These are phyloP conservation scores for Tinea trinotella DNA, from an alignment of 2,888 invertebrate species.

Conservation along the genomic window DNA sequence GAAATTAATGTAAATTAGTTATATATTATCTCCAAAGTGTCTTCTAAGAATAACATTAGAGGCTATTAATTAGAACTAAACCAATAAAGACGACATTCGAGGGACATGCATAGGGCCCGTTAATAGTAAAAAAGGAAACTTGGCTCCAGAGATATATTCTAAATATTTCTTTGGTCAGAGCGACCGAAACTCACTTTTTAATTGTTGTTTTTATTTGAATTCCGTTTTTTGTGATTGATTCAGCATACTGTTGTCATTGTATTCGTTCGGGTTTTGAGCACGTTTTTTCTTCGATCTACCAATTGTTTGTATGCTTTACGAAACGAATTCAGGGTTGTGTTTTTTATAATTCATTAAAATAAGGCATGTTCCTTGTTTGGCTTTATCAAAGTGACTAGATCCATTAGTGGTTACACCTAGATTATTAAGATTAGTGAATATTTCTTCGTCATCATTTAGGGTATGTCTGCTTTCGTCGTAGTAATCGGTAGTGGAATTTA, in stretches of 20 bases:
- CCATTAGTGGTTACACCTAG: slow-evolving; percentile 5
- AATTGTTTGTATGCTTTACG: slow-evolving; percentile 68
- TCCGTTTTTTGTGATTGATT: slow-evolving; percentile 71
- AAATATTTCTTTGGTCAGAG: slow-evolving; percentile 57
- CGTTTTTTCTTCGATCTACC: slow-evolving; percentile 48
- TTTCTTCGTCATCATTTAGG: slow-evolving; percentile 8
- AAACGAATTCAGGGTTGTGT: slow-evolving; percentile 39
- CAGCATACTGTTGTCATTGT: slow-evolving; percentile 71
- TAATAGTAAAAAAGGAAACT: slow-evolving; percentile 31
- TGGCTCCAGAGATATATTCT: slow-evolving; percentile 46
- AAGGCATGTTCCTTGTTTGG: background rate
- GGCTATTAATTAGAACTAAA: slow-evolving; percentile 62
- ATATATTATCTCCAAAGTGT: slow-evolving; percentile 42
- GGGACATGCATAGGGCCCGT: slow-evolving; percentile 54
- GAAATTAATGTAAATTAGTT: slow-evolving; percentile 38
- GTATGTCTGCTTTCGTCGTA: slow-evolving; percentile 32
- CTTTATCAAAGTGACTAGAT: background rate
- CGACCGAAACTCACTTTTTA: slow-evolving; percentile 51
- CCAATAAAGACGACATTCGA: slow-evolving; percentile 65
- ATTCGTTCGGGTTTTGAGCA: slow-evolving; percentile 62
- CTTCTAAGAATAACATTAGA: slow-evolving; percentile 55
- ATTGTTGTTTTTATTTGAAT: slow-evolving; percentile 71
- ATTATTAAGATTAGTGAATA: slow-evolving; percentile 15
- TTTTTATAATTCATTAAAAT: slow-evolving; percentile 27
- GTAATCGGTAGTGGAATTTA: slow-evolving; percentile 49